phyloP scores from a whole-genome alignment of 2,888 invertebrate genomes.

The Drosophila anomalata region DNA sequence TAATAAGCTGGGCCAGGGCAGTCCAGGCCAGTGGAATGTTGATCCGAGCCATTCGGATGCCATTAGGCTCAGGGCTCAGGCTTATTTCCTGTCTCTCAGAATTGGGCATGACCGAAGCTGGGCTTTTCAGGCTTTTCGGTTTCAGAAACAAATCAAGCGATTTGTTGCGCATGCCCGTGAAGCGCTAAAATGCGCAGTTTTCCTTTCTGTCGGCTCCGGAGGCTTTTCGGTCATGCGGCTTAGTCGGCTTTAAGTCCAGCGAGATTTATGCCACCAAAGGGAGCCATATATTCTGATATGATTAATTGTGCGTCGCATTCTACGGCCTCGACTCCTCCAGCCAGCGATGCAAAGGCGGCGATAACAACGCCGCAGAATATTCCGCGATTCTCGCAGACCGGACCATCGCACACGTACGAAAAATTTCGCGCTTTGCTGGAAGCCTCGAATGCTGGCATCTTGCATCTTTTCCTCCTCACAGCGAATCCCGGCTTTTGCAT shows the following conservation, averaged over 20 bases:
- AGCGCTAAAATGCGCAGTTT: slow-evolving; percentile 47
- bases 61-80: slow-evolving; percentile 48
- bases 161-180: slow-evolving; percentile 81
- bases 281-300: slow-evolving; percentile 65
- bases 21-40: slow-evolving; percentile 22
- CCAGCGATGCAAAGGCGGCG: slow-evolving; percentile 52
- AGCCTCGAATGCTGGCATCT: slow-evolving; percentile 15
- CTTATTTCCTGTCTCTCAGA: slow-evolving; percentile 68
- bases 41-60: slow-evolving; percentile 39
- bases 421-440: slow-evolving; percentile 50
- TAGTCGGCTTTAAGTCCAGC: slow-evolving; percentile 52
- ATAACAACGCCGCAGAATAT: slow-evolving; percentile 56
- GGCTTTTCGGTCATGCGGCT: slow-evolving; percentile 8
- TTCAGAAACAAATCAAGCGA: slow-evolving; percentile 78
- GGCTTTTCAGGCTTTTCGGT: slow-evolving; percentile 1
- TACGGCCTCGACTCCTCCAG: slow-evolving; percentile 14
- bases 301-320: slow-evolving; percentile 66
- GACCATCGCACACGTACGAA: slow-evolving; percentile 49
- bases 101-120: slow-evolving; percentile 23
- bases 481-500: slow-evolving; percentile 40
- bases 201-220: not conserved
- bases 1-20: slow-evolving; percentile 28
- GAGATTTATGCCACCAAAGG: slow-evolving; percentile 67
- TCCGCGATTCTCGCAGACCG: slow-evolving; percentile 37
- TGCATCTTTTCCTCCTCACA: slow-evolving; percentile 10